A percentile compares a stretch with the other conserved stretches of the same genome.
phyloP scores from a whole-genome alignment of 2,113 vertebrate species.

The Mobula hypostoma region DNA sequence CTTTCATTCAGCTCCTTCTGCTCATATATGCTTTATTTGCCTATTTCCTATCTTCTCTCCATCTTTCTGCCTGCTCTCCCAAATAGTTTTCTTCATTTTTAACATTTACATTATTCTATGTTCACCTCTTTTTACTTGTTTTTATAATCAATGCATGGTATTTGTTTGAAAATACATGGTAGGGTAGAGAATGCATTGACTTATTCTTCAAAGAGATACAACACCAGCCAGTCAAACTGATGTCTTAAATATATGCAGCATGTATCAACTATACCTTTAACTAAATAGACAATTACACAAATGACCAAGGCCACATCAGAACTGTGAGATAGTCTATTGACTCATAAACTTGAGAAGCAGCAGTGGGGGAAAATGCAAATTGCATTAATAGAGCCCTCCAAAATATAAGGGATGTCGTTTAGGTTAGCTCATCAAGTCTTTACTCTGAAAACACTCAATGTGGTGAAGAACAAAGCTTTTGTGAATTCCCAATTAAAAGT shows the following conservation, averaged over 20 bases:
- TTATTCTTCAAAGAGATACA: not conserved
- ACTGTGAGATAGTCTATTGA: not conserved
- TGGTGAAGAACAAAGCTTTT: not conserved
- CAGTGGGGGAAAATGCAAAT: not conserved
- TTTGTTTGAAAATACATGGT: not conserved
- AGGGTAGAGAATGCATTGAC: not conserved
- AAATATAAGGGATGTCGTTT: not conserved
- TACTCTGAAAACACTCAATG: not conserved
- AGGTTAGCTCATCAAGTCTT: not conserved
- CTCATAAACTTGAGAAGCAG: not conserved
- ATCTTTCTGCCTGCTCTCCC: not conserved
- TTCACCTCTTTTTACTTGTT: not conserved
- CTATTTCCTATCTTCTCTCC: not conserved
- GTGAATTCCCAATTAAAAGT: not conserved
- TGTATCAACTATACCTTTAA: too few relatives aligned
- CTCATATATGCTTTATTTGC: not conserved
- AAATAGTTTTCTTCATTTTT: not conserved
- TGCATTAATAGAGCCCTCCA: not conserved
- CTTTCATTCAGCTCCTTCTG: not conserved
- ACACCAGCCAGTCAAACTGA: not conserved
- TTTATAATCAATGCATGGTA: not conserved
- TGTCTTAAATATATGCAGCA: not conserved
- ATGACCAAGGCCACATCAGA: not conserved
- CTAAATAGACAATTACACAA: not conserved
- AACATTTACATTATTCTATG: not conserved